These are phyloP conservation scores for Ovis canadensis DNA, from an alignment of 2,113 vertebrate species.

Conservation along the genomic window DNA sequence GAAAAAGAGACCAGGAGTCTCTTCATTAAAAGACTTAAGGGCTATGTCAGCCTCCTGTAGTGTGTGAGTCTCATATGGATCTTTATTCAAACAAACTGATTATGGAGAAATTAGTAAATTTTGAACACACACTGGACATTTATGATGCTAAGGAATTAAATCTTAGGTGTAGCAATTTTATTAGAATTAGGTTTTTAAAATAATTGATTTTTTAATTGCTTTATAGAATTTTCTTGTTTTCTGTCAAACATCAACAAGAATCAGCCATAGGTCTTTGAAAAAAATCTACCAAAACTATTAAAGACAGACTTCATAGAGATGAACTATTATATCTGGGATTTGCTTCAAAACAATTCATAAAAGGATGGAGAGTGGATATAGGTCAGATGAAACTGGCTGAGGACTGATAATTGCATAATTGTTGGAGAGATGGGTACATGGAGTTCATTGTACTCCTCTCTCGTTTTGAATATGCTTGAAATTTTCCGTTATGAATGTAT, in stretches of 20 bases:
- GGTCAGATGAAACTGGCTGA: background rate
- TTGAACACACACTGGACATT: background rate
- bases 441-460: background rate
- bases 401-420: background rate
- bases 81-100: background rate
- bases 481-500: background rate
- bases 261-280: background rate
- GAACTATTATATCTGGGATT: background rate
- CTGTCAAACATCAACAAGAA: background rate
- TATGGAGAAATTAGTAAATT: background rate
- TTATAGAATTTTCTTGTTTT: background rate
- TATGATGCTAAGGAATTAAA: background rate
- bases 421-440: background rate
- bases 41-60: background rate
- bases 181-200: background rate
- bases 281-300: background rate
- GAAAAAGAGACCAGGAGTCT: background rate
- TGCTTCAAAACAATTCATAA: background rate
- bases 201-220: background rate
- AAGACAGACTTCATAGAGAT: background rate
- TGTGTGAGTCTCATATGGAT: background rate
- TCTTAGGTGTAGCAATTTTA: background rate
- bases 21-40: background rate
- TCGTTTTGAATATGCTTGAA: background rate
- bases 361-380: background rate